Percentiles rank a stretch among this genome's conserved stretches.
Evolutionary conservation across 2,888 invertebrate genomes (phyloP).

Genomic region (Pterobdella sp.): DNA sequence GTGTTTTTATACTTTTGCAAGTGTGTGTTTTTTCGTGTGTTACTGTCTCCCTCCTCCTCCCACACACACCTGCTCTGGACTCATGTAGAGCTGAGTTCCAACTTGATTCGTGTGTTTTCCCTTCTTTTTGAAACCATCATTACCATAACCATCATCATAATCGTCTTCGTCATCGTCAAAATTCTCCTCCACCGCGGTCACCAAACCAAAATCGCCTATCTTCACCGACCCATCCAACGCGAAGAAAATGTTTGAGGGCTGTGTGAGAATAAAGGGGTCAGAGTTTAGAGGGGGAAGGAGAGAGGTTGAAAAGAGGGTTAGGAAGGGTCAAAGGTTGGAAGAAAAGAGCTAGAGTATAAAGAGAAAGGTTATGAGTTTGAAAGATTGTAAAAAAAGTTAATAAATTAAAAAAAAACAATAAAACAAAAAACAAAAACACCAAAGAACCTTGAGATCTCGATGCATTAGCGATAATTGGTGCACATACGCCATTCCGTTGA

Average conservation of each 20-base stretch:
- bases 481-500: conserved; percentile 88
- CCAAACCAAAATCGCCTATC: conserved; percentile 97
- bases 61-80: conserved; percentile 74
- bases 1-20: neutral
- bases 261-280: conserved; percentile 29
- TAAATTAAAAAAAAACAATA: neutral
- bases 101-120: conserved; percentile 55
- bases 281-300: neutral
- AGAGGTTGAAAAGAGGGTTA: neutral
- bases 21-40: neutral
- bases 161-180: neutral
- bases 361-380: neutral
- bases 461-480: conserved; percentile 87
- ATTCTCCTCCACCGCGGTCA: conserved; percentile 69
- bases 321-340: neutral
- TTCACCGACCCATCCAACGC: conserved; percentile 80
- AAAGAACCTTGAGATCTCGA: conserved; percentile 76
- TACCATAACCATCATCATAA: neutral
- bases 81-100: conserved; percentile 93
- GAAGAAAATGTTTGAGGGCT: conserved; percentile 87
- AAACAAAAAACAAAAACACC: neutral
- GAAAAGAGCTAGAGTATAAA: neutral
- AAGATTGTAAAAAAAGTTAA: neutral
- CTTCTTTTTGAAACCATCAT: neutral
- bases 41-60: conserved; percentile 9